A percentile compares a stretch with the other conserved stretches of the same genome.
Evolutionary conservation across 1,140 invertebrate species (phyloP).

Genomic region (Cepaea nemoralis): DNA sequence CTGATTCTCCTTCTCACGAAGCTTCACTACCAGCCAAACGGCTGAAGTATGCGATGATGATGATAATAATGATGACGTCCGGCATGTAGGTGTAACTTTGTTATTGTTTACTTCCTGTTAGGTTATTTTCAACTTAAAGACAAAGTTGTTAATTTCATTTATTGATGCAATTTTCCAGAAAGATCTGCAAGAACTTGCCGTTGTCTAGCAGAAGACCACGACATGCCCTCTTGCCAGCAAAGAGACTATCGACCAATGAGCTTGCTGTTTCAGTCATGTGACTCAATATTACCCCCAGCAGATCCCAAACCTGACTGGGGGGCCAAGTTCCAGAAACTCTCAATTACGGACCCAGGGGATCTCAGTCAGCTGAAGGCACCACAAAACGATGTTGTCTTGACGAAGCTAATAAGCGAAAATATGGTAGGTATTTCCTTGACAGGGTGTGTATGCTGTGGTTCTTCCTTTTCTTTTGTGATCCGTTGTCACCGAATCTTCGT

Average conservation of each 20-base stretch:
- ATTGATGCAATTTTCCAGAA: constrained; percentile 76
- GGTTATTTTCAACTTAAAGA: no score
- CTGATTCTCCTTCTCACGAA: no score
- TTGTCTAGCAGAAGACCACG: constrained; percentile 80
- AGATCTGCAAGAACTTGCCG: constrained; percentile 81
- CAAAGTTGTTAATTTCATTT: no score
- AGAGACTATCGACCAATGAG: constrained; percentile 58
- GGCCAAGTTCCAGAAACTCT: constrained; percentile 53
- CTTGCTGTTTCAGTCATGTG: constrained; percentile 49
- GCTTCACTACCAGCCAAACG: no score
- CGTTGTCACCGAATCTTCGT: no score
- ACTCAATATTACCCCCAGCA: constrained; percentile 18
- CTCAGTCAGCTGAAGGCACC: constrained; percentile 57
- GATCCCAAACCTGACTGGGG: constrained; percentile 50
- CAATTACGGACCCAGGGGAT: constrained; percentile 56
- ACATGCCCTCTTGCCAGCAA: constrained; percentile 69
- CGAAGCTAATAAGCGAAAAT: constrained; percentile 64
- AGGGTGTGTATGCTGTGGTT: no score
- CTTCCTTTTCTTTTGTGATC: no score
- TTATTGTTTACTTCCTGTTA: no score
- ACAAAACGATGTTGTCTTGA: constrained; percentile 64
- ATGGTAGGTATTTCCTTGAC: constrained; percentile 56
- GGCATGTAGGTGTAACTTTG: no score
- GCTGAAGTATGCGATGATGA: no score
- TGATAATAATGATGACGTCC: no score